phyloP scores from a whole-genome alignment of 2,888 invertebrate species.

The Dysmachus trigonus region DNA sequence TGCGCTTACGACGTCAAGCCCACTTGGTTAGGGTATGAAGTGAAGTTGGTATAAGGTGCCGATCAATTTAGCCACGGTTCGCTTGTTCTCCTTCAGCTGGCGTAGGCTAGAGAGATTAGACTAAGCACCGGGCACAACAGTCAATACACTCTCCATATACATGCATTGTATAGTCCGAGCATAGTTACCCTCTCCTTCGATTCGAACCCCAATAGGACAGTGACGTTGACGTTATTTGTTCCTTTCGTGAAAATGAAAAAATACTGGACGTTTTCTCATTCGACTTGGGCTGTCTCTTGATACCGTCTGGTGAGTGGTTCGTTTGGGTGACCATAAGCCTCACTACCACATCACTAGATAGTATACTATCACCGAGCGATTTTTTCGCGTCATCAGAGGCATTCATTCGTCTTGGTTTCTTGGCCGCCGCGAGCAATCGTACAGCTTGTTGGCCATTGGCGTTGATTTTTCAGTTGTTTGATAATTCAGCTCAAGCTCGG shows the following conservation, averaged over 20 bases:
- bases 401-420: neutral
- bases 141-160: neutral
- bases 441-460: neutral
- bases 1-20: constrained; percentile 8
- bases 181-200: neutral
- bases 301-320: neutral
- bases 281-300: neutral
- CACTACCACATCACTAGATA: neutral
- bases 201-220: neutral
- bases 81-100: neutral
- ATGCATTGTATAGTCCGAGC: neutral
- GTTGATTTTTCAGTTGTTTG: neutral
- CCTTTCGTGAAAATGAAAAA: neutral
- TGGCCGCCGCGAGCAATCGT: neutral
- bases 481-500: neutral
- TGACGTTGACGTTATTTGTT: neutral
- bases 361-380: neutral
- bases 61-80: constrained; percentile 5
- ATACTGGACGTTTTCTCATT: neutral
- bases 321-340: neutral
- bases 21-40: neutral
- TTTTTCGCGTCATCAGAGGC: neutral
- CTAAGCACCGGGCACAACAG: neutral
- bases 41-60: neutral
- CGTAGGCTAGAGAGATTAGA: constrained; percentile 1